A percentile compares a stretch with the other conserved stretches of the same genome.
These are phyloP conservation scores for Neomonachus schauinslandi DNA, from an alignment of 2,113 vertebrate species.

Conservation along the genomic window DNA sequence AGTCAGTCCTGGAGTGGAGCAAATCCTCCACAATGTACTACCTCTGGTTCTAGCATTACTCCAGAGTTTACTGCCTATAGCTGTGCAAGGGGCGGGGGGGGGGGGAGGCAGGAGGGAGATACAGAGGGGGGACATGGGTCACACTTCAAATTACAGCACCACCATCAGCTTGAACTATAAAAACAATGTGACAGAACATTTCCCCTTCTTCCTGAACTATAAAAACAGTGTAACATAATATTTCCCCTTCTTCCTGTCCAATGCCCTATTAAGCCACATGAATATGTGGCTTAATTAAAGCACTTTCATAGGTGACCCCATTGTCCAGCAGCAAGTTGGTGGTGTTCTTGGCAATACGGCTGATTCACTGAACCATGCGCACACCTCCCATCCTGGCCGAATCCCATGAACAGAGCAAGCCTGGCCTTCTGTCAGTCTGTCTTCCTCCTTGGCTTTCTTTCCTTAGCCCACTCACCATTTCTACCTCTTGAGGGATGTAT, in stretches of 20 bases:
- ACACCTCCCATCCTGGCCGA: neutral
- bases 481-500: neutral
- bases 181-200: neutral
- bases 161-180: neutral
- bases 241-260: neutral
- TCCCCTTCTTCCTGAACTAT: neutral
- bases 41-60: neutral
- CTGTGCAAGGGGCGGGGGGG: neutral
- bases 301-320: neutral
- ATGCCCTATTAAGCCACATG: neutral
- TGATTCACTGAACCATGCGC: too few relatives aligned
- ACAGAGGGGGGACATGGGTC: accelerated
- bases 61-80: accelerated
- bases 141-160: too few relatives aligned
- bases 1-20: neutral
- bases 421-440: neutral
- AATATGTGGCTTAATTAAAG: too few relatives aligned
- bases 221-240: neutral
- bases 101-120: accelerated
- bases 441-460: neutral
- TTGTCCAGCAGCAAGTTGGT: accelerated
- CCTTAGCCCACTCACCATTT: neutral
- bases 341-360: neutral
- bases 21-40: accelerated
- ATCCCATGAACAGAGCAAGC: neutral